phyloP scores from a whole-genome alignment of 1,140 invertebrate species.

The Dufourea novaeangliae region DNA sequence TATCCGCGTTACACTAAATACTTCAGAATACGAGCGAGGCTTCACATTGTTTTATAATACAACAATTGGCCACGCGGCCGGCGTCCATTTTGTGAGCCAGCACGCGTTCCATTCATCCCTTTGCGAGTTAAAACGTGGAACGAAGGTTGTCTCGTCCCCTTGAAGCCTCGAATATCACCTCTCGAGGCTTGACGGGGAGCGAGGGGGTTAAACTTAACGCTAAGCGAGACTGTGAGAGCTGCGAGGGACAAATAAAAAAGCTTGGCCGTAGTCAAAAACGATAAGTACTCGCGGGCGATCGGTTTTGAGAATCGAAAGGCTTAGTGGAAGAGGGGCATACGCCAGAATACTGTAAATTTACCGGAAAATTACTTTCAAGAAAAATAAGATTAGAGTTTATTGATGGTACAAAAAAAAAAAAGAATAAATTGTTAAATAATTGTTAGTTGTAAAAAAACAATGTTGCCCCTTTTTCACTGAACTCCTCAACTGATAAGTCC shows the following conservation, averaged over 20 bases:
- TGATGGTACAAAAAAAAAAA: no score
- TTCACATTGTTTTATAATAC: constrained; percentile 73
- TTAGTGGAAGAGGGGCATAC: no score
- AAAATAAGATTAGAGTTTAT: no score
- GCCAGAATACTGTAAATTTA: no score
- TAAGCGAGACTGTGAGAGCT: constrained; percentile 28
- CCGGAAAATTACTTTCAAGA: no score
- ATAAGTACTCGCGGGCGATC: constrained; percentile 45
- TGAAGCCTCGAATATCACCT: neutral
- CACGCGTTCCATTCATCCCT: neutral
- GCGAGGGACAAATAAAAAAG: constrained; percentile 15
- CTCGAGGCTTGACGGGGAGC: neutral
- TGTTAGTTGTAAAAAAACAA: no score
- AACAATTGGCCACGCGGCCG: constrained; percentile 33
- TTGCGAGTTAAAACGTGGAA: constrained; percentile 8
- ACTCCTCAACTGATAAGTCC: no score
- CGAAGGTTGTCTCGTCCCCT: neutral
- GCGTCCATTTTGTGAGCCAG: constrained; percentile 8
- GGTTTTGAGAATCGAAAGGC: no score
- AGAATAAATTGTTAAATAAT: no score
- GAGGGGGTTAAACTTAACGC: neutral
- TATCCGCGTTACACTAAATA: constrained; percentile 72
- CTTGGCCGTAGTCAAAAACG: constrained; percentile 6
- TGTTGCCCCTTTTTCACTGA: no score
- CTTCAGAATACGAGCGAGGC: constrained; percentile 77